Conservation (phyloP, 2,797 vertebrate species). For the Melopsittacus undulatus region DNA sequence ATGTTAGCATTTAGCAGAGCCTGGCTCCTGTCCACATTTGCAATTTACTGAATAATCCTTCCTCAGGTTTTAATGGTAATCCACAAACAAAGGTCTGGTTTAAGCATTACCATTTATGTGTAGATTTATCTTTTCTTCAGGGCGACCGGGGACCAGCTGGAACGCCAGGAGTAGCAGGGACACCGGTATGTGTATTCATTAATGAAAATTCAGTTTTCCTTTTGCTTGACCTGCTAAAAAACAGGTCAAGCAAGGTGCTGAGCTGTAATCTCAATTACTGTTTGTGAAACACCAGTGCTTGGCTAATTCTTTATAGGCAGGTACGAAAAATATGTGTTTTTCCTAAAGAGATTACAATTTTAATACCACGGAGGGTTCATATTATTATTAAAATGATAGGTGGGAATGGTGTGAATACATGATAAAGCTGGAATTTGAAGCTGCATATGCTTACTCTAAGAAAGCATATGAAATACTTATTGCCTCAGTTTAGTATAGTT, state of each 20-base stretch:
- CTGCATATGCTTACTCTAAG: neutral
- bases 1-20: neutral
- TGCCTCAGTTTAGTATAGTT: slow-evolving; percentile 23
- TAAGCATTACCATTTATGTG: neutral
- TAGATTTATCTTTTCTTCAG: slow-evolving; percentile 75
- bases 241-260: neutral
- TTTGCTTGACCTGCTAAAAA: neutral
- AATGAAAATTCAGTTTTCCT: neutral
- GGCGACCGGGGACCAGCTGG: slow-evolving; percentile 90
- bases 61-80: neutral
- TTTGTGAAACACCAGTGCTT: neutral
- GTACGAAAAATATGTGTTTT: neutral
- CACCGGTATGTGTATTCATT: slow-evolving; percentile 79
- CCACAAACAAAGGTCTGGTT: neutral
- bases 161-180: slow-evolving; percentile 81
- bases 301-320: neutral
- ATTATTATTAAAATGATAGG: neutral
- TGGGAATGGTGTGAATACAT: neutral
- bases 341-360: neutral
- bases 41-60: neutral
- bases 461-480: neutral
- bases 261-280: neutral
- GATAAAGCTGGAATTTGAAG: neutral
- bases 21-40: neutral
- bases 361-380: neutral